A percentile compares a stretch with the other conserved stretches of the same genome.
Conservation (phyloP, 2,888 invertebrate species). For the Cactoblastis cactorum region DNA sequence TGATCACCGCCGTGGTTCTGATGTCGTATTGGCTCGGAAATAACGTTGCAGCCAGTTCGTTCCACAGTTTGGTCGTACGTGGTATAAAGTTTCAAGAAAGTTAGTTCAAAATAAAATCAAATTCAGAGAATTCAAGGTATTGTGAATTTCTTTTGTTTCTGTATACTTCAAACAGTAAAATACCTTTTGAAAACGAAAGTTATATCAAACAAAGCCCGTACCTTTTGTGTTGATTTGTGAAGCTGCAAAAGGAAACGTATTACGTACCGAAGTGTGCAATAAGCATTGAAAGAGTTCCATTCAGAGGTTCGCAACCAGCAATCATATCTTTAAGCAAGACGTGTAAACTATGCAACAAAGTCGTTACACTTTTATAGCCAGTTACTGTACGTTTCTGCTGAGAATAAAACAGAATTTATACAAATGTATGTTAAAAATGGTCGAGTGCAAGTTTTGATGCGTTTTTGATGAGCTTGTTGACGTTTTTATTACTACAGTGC, state of each 20-base stretch:
- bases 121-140: no score
- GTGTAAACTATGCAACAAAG: slow-evolving; percentile 33
- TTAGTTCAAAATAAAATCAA: no score
- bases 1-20: no score
- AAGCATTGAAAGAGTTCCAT: slow-evolving; percentile 4
- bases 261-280: neutral
- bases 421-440: slow-evolving; percentile 64
- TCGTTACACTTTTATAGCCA: slow-evolving; percentile 52
- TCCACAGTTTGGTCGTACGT: no score
- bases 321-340: slow-evolving; percentile 19
- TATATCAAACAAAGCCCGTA: neutral
- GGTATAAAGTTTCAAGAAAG: no score
- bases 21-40: no score
- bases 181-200: no score
- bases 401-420: slow-evolving; percentile 57
- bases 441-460: slow-evolving; percentile 55
- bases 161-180: no score
- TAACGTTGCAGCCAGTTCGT: no score
- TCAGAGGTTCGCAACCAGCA: slow-evolving; percentile 3
- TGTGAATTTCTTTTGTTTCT: no score
- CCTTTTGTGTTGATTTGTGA: neutral
- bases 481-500: slow-evolving; percentile 52
- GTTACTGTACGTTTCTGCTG: slow-evolving; percentile 39
- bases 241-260: neutral
- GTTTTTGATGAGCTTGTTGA: slow-evolving; percentile 61